Evolutionary conservation across 2,797 vertebrate genomes (phyloP).

Genomic region (Parotocinclus haroldoi): DNA sequence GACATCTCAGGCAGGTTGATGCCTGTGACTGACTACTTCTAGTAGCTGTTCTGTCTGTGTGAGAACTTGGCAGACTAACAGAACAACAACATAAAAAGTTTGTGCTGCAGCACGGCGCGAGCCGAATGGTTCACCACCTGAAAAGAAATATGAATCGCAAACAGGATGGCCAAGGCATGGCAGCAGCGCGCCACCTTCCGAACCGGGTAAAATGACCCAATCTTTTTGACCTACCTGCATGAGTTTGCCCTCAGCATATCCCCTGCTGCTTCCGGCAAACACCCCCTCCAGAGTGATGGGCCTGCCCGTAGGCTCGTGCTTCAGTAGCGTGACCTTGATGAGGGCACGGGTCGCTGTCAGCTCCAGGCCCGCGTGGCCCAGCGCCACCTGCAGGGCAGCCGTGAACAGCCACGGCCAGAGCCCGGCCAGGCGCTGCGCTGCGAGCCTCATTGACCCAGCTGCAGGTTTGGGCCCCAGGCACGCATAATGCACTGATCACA

Average conservation of each 20-base stretch:
- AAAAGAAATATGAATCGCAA: neutral
- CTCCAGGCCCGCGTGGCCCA: conserved; percentile 79
- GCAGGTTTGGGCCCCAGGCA: conserved; percentile 83
- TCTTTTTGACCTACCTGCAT: conserved; percentile 81
- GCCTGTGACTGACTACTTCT: conserved; percentile 6
- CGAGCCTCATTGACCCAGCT: conserved; percentile 93
- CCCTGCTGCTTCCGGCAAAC: conserved; percentile 85
- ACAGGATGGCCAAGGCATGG: neutral
- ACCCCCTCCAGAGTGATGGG: conserved; percentile 84
- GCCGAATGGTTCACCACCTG: neutral
- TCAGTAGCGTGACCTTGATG: conserved; percentile 88
- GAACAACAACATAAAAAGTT: neutral
- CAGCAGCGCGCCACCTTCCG: conserved; percentile 84
- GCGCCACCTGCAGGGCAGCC: conserved; percentile 86
- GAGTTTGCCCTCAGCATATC: conserved; percentile 86
- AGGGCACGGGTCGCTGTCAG: conserved; percentile 78
- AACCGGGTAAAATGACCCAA: conserved; percentile 41
- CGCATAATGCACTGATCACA: conserved; percentile 79
- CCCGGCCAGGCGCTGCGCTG: conserved; percentile 88
- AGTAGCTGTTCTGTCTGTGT: neutral
- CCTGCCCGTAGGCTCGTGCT: conserved; percentile 78
- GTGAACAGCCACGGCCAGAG: conserved; percentile 92
- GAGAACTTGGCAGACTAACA: neutral
- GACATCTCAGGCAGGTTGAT: conserved; percentile 21
- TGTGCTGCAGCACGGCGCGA: neutral